Evolutionary conservation across 2,888 invertebrate species (phyloP).

Genomic region (Tortrix viridana): DNA sequence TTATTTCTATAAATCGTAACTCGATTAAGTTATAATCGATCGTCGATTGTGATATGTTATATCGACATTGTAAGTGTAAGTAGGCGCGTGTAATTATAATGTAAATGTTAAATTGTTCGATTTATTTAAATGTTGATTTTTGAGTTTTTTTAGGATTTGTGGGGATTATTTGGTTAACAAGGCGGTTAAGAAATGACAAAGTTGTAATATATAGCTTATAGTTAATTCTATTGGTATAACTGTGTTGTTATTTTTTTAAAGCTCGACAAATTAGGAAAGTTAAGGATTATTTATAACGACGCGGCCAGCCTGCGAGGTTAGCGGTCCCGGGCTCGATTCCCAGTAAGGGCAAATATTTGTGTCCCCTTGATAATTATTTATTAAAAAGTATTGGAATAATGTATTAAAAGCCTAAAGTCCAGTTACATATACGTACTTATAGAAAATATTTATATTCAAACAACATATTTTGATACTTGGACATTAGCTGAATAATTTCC

Average conservation of each 20-base stretch:
- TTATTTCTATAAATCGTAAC: constrained; percentile 83
- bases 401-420: too few species aligned
- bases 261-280: background rate
- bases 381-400: too few species aligned
- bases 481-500: constrained; percentile 18
- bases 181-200: constrained; percentile 5
- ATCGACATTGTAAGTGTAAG: constrained; percentile 41
- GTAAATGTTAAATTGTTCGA: constrained; percentile 29
- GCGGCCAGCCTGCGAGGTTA: too few species aligned
- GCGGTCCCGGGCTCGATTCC: too few species aligned
- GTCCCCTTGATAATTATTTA: too few species aligned
- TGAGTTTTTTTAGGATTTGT: constrained; percentile 13
- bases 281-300: background rate
- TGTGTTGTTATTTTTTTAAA: background rate
- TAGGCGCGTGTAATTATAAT: constrained; percentile 32
- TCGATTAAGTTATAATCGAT: constrained; percentile 82
- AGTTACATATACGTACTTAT: too few species aligned
- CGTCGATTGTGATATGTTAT: constrained; percentile 62
- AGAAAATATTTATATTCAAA: too few species aligned
- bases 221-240: background rate
- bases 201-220: constrained; percentile 7
- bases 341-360: too few species aligned
- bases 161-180: constrained; percentile 18
- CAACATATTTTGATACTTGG: constrained; percentile 1
- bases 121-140: constrained; percentile 23